Conservation (phyloP, 2,113 vertebrate species). For the Hoplias malabaricus region DNA sequence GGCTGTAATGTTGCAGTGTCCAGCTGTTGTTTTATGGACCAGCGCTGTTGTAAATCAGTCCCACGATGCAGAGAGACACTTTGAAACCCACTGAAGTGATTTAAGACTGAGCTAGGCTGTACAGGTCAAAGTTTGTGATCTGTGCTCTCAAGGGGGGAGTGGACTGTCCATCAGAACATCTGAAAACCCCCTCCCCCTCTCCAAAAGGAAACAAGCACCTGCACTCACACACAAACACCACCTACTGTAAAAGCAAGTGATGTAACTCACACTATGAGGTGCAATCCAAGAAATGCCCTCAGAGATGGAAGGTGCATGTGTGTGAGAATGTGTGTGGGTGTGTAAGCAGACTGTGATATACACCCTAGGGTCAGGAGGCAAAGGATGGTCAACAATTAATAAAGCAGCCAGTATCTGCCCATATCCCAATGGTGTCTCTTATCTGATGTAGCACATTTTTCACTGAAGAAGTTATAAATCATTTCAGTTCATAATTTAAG, state of each 20-base stretch:
- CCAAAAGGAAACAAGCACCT: neutral
- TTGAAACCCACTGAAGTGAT: slow-evolving; percentile 47
- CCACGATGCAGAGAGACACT: slow-evolving; percentile 35
- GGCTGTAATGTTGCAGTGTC: slow-evolving; percentile 18
- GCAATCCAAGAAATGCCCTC: neutral
- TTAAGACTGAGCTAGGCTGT: slow-evolving; percentile 40
- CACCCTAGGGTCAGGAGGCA: slow-evolving; percentile 15
- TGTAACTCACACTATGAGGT: neutral
- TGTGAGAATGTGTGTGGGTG: slow-evolving; percentile 2
- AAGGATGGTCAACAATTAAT: neutral
- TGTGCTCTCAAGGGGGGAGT: slow-evolving; percentile 3
- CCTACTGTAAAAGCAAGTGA: neutral
- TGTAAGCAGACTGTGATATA: slow-evolving; percentile 33
- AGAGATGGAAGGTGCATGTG: neutral
- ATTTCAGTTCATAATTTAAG: neutral
- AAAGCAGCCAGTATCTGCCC: slow-evolving; percentile 37
- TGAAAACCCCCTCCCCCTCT: neutral
- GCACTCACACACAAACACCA: slow-evolving; percentile 1
- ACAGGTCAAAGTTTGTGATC: slow-evolving; percentile 40
- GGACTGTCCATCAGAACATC: slow-evolving; percentile 35
- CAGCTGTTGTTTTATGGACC: slow-evolving; percentile 52
- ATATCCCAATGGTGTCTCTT: slow-evolving; percentile 38
- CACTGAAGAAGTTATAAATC: neutral
- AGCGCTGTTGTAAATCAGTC: slow-evolving; percentile 35
- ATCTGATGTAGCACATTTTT: neutral